phyloP scores from a whole-genome alignment of 2,797 vertebrate species.

The Pyrocephalus nanus region DNA sequence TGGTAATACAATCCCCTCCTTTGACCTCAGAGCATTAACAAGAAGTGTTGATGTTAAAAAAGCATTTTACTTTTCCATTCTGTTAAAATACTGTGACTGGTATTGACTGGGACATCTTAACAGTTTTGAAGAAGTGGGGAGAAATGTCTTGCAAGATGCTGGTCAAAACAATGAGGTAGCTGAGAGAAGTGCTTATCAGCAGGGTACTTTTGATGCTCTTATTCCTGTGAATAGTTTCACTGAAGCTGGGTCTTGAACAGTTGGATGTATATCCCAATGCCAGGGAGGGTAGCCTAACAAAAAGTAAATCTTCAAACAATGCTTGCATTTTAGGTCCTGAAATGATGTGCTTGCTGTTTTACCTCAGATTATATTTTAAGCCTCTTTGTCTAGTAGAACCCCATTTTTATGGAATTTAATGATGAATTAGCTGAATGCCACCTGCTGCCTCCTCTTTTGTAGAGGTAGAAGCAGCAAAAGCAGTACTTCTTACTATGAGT shows the following conservation, averaged over 20 bases:
- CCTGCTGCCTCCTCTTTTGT: not conserved
- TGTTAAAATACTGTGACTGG: not conserved
- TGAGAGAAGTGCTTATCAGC: not conserved
- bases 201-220: not conserved
- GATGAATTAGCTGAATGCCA: not conserved
- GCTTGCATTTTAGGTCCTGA: not conserved
- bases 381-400: not conserved
- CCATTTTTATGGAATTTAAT: not conserved
- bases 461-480: not conserved
- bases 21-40: not conserved
- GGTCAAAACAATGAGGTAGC: not conserved
- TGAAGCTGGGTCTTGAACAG: not conserved
- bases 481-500: not conserved
- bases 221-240: not conserved
- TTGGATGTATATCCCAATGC: fast-evolving
- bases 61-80: not conserved
- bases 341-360: not conserved
- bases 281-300: not conserved
- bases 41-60: too few relatives aligned
- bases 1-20: too few relatives aligned
- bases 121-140: not conserved
- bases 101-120: not conserved
- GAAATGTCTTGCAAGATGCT: not conserved
- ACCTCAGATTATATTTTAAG: not conserved
- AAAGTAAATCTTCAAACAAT: not conserved